Conservation (phyloP, 2,113 vertebrate genomes). For the Aepyceros melampus region DNA sequence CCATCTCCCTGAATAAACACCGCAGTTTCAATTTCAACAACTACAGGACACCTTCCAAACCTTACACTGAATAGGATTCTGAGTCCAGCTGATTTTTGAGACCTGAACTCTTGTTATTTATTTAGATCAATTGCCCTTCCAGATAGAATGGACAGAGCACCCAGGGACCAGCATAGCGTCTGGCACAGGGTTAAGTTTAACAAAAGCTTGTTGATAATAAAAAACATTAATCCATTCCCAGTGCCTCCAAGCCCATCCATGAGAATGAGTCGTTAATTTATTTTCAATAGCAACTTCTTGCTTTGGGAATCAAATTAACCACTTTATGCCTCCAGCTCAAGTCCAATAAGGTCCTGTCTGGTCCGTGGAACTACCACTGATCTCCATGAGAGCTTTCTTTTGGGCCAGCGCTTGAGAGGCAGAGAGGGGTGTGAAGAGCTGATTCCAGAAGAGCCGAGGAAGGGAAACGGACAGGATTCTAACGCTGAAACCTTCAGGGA, state of each 20-base stretch:
- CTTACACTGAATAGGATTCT: neutral
- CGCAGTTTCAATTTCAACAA: neutral
- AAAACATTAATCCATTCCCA: neutral
- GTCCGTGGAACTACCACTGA: fast-evolving
- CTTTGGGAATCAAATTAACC: neutral
- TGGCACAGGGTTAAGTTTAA: neutral
- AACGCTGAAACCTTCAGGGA: fast-evolving
- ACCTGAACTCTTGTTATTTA: neutral
- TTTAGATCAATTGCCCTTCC: neutral
- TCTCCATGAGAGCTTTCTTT: neutral
- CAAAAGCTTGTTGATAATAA: neutral
- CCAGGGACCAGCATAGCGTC: fast-evolving
- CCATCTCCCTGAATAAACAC: neutral
- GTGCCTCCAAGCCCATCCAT: neutral
- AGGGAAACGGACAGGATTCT: neutral
- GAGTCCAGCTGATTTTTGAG: neutral
- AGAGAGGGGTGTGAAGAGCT: too few relatives aligned
- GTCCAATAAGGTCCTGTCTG: neutral
- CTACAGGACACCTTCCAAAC: neutral
- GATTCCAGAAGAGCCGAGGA: neutral
- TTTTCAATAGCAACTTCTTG: neutral
- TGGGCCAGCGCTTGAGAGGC: fast-evolving
- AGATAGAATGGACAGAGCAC: neutral
- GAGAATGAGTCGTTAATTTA: neutral
- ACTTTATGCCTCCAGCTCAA: neutral